Percentiles rank a stretch among this genome's conserved stretches.
Conservation (phyloP, 2,113 vertebrate genomes). For the Thinocorus orbignyianus region DNA sequence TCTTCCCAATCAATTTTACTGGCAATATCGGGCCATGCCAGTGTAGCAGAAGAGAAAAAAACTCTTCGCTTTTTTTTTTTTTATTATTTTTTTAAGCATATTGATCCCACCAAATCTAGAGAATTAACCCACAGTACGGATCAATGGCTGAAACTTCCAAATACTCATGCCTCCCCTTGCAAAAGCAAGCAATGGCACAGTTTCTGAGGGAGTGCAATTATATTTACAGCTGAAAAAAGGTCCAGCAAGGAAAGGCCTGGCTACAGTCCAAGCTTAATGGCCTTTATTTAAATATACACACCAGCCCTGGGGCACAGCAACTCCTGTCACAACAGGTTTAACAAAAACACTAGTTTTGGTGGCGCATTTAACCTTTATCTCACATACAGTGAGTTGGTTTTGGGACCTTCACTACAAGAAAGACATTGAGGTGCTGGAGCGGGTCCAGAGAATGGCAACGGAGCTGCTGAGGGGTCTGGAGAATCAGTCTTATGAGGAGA, state of each 20-base stretch:
- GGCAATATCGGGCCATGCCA: not conserved
- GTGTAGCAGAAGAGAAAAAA: not conserved
- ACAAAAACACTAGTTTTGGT: not conserved
- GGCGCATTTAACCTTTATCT: not conserved
- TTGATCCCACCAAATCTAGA: not conserved
- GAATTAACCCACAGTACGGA: not conserved
- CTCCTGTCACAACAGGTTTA: not conserved
- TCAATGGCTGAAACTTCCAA: not conserved
- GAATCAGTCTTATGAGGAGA: too few relatives aligned
- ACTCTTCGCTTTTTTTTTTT: not conserved
- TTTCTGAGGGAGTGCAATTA: not conserved
- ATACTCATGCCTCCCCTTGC: not conserved
- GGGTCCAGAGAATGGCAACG: too few relatives aligned
- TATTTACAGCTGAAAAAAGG: not conserved
- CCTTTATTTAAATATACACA: not conserved
- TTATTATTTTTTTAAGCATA: not conserved
- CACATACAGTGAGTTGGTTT: too few relatives aligned
- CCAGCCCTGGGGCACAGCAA: not conserved
- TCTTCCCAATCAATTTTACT: slow-evolving; percentile 17
- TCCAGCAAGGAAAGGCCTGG: not conserved
- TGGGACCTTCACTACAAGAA: too few relatives aligned
- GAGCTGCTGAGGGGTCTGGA: too few relatives aligned
- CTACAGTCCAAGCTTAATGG: not conserved
- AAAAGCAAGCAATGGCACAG: not conserved
- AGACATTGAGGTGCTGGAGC: too few relatives aligned